Evolutionary conservation across 2,797 vertebrate species (phyloP), one percentile per base, ranked within the genome.

Genomic region (Sebastes itinus): DNA sequence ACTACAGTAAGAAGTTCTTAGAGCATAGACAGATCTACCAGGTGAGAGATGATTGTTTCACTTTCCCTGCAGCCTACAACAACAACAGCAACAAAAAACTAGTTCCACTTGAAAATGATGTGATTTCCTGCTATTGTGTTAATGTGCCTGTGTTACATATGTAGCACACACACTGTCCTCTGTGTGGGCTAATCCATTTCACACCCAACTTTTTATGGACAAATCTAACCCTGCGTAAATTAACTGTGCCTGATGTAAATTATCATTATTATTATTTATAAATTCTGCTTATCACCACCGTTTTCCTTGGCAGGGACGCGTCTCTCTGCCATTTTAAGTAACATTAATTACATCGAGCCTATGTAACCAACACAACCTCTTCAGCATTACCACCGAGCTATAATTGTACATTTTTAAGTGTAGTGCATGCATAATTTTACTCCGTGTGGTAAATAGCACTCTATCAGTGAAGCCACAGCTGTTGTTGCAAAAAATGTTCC

Each of bases 331-430:
- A 82, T 90, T 90, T 88, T 88, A 87, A 91, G 89, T 88, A 88
- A 86, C 89, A 89, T 93, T 94, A 92, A 93, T 82, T 93, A 67
- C 83, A 94, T 89, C 52, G 86, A 81, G 72, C 68, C 80, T 73
- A 85, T 78, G 74, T 64, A 90, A 77, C 91, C 76, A 83, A 67
- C 70, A 89, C 60, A 93, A 80, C 42, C 90, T 92, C 91, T 89
- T 92, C 87, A 94, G 85, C 80, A 90, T 93, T 32, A 83, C 79
- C 82, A 90, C 71, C 77, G 84, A 88, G 69, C 67, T 88, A 82
- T 86, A 93, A 94, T 92, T 94, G 90, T 91, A 65, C 74, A 87
- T 84, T 92, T 93, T 81, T 77, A 92, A 87, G 83, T 90, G 91
- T 84, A 80, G 75, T 63, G 83, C 86, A 88, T 93, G 90, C 83